Conservation (phyloP, 2,113 vertebrate species). For the Regulus satrapa region DNA sequence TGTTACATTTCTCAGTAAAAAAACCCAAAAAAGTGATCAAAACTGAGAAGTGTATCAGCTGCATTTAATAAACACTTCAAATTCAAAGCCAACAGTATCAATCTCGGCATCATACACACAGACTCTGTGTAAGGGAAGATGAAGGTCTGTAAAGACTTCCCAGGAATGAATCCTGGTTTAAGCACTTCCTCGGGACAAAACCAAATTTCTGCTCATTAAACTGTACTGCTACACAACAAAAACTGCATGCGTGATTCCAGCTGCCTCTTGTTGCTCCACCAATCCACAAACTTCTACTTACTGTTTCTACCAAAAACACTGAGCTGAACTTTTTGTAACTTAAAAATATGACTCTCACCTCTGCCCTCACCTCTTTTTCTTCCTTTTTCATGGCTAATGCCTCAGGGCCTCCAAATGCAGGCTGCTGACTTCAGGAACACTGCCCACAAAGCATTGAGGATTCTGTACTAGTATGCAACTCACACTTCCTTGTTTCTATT, state of each 20-base stretch:
- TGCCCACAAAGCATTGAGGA: neutral
- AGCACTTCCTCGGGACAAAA: neutral
- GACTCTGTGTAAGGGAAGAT: neutral
- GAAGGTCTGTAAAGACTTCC: neutral
- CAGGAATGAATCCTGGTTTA: neutral
- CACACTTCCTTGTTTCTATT: neutral
- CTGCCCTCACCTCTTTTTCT: accelerated
- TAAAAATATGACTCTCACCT: neutral
- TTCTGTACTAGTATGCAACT: neutral
- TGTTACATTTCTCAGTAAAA: neutral
- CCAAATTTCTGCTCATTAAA: neutral
- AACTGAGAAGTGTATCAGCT: neutral
- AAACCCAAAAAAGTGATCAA: neutral
- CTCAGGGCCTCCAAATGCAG: neutral
- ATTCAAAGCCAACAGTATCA: neutral
- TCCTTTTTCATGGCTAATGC: neutral
- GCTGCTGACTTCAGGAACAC: neutral
- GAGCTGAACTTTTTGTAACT: neutral
- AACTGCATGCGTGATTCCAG: neutral
- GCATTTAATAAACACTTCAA: neutral
- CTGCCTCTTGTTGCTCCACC: neutral
- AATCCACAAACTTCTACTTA: neutral
- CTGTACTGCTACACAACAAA: neutral
- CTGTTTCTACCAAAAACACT: neutral
- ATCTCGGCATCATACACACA: neutral